phyloP scores from a whole-genome alignment of 1,140 invertebrate species.

The Maconellicoccus hirsutus region DNA sequence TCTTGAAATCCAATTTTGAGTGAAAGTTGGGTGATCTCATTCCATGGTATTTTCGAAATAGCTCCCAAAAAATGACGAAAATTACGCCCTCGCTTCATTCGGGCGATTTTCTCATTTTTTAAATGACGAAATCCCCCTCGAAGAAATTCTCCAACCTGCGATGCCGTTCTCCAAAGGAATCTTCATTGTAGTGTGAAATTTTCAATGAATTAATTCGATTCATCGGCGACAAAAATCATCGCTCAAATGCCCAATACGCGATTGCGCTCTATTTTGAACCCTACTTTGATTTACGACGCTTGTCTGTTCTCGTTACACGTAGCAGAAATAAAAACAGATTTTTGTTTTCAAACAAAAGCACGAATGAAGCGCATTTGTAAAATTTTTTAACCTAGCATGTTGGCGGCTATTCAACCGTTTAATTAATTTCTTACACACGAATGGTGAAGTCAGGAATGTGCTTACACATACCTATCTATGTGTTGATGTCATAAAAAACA shows the following conservation, averaged over 20 bases:
- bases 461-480: not conserved
- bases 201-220: not conserved
- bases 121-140: no score
- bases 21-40: no score
- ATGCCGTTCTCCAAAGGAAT: no score
- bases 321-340: not conserved
- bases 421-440: conserved; percentile 1
- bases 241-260: not conserved
- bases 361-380: not conserved
- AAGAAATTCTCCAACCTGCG: no score
- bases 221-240: not conserved
- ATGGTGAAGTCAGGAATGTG: not conserved
- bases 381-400: not conserved
- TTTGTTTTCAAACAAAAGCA: conserved; percentile 9
- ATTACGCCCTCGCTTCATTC: no score
- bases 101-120: no score
- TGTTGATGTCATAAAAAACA: not conserved
- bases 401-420: not conserved
- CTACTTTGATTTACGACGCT: not conserved
- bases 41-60: no score
- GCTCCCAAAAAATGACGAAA: no score
- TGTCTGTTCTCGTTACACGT: not conserved
- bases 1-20: no score
- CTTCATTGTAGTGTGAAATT: no score
- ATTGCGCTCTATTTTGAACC: not conserved